phyloP scores from a whole-genome alignment of 2,113 vertebrate species.

The Macroglossus sobrinus region DNA sequence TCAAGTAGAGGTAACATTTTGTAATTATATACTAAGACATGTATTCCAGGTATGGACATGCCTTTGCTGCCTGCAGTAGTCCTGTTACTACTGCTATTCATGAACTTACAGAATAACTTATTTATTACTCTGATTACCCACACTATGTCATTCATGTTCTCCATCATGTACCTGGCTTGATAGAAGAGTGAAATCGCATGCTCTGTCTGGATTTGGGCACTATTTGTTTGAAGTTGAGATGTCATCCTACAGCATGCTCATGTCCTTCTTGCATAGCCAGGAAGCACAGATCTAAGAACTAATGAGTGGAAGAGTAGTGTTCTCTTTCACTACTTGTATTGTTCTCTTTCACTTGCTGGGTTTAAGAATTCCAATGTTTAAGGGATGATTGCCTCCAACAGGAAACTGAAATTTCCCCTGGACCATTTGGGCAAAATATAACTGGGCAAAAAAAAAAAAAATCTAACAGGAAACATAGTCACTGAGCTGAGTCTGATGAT shows the following conservation, averaged over 20 bases:
- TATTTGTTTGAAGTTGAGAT: not conserved
- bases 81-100: not conserved
- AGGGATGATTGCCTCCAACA: not conserved
- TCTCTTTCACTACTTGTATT: not conserved
- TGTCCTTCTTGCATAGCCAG: not conserved
- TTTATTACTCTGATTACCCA: not conserved
- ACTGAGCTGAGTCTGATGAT: not conserved
- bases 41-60: too few relatives aligned
- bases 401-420: not conserved
- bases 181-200: not conserved
- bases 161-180: not conserved
- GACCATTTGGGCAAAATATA: not conserved
- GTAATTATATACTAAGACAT: not conserved
- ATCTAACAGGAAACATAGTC: not conserved
- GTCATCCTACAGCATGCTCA: not conserved
- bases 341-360: not conserved
- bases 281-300: not conserved
- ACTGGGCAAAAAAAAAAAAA: too few relatives aligned
- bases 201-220: not conserved
- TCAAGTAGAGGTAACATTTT: not conserved
- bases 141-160: fast-evolving
- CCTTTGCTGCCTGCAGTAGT: not conserved
- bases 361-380: not conserved
- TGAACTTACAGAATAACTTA: not conserved
- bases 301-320: not conserved